Evolutionary conservation across 2,797 vertebrate species (phyloP), one percentile per base, ranked within the genome.

Genomic region (Coregonus suidteri): DNA sequence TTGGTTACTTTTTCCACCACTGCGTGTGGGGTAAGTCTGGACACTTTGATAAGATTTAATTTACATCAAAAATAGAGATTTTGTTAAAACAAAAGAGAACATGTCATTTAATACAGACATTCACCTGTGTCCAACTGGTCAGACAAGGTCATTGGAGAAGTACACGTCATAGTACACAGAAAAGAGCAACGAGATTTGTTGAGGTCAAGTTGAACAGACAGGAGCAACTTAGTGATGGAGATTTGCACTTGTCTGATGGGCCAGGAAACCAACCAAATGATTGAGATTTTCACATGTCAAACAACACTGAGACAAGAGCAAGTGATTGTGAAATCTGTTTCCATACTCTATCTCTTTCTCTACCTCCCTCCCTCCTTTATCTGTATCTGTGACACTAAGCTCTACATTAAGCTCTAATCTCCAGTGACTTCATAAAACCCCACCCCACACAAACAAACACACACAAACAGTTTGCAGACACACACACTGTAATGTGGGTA

Each of bases 391-490:
- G 67, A 78, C 83, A 86, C 79, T 86, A 88, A 91, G 90, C 89
- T 83, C 73, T 68, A 86, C 78, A 18, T 81, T 90, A 91, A 91
- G 81, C 88, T 87, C 72, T 90, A 89, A 92, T 87, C 87, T 84
- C 75, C 76, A 78, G 78, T 81, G 84, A 88, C 86, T 84, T 91
- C 77, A 87, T 85, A 87, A 85, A 91, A 86, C 79, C 76, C 85
- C 67, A 73, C 20, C 79, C 79, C 62, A 41, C 51, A 77, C 62
- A 71, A 73, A 70, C 62, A 37, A 70, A 34, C 56, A 74, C 47
- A 51, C 18, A 69, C 74, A 74, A 64, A 79, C 74, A 68, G 41
- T 53, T 69, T 52, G 74, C 35, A 18, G 47, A 56, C 9, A 74
- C 51, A 77, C 75, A 74, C 67, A 67, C 13, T 25, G 69, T 47